These are phyloP conservation scores for Agrochola lychnidis DNA, from an alignment of 2,888 invertebrate species.

Conservation along the genomic window DNA sequence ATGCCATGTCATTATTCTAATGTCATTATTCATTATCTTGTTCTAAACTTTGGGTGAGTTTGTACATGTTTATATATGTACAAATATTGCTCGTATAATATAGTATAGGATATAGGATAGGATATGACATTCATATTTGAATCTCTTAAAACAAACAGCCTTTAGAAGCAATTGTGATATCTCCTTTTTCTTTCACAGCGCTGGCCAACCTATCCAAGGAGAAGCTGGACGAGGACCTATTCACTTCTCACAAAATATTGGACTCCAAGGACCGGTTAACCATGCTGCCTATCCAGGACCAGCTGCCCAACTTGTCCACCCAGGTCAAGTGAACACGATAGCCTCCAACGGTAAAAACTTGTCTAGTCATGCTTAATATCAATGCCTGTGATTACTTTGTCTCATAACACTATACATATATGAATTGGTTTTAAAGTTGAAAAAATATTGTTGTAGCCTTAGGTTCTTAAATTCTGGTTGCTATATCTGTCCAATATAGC, in stretches of 20 bases:
- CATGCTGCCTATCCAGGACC: slow-evolving; percentile 61
- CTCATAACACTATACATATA: neutral
- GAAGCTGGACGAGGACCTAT: slow-evolving; percentile 62
- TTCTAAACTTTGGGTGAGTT: too few relatives aligned
- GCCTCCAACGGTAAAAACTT: slow-evolving; percentile 40
- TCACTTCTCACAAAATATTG: slow-evolving; percentile 72
- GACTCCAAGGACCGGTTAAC: slow-evolving; percentile 72
- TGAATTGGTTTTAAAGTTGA: neutral
- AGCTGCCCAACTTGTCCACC: slow-evolving; percentile 62
- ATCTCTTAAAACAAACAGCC: neutral
- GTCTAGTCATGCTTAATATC: neutral
- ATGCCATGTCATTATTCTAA: too few relatives aligned
- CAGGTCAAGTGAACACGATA: slow-evolving; percentile 39
- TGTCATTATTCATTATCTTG: too few relatives aligned
- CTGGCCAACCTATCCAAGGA: slow-evolving; percentile 62
- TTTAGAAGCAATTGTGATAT: neutral
- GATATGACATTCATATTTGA: neutral
- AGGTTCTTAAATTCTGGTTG: too few relatives aligned
- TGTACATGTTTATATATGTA: too few relatives aligned
- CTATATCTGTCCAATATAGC: too few relatives aligned
- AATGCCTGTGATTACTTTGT: neutral
- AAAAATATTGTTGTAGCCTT: neutral
- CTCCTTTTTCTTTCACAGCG: slow-evolving; percentile 49
- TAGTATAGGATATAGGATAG: too few relatives aligned
- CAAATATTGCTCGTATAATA: too few relatives aligned